Base-by-base conservation (phyloP, 2,113 vertebrate genomes). In the Talpa occidentalis region DNA sequence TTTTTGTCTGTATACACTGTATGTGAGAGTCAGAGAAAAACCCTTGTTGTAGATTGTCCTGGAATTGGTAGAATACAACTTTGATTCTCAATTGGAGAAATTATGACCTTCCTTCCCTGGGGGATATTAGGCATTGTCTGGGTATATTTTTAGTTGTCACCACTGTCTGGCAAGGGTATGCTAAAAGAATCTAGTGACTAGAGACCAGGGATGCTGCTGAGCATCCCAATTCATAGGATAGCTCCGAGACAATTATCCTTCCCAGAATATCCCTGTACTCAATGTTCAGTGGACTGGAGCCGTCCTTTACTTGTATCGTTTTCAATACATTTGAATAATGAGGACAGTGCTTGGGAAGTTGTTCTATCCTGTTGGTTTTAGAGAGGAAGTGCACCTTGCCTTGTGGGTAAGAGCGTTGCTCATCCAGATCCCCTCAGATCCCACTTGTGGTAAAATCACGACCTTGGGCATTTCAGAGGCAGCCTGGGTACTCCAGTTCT, bases 81-180 rank as follows among this genome's bases (percentile, higher is more conserved):
- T 3, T 32, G n/a, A 8, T 42, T 79, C 42, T 79, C 22, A 62
- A 1, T 35, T 19, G 22, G 49, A 40, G n/a, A 49, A 12, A 5
- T 1, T 1, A 4, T 67, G 6, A 5, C 2, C 0, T 4, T 17
- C 49, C 49, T 52, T 52, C 15, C 8, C 24, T 2, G 5, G 42
- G 42, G 21, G 10, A 17, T 11, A 19, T n/a, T 8, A 22, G 6
- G 56, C 42, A 49, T 3, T 40, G 3, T 54, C 8, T 52, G 60
- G 10, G n/a, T 35, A 77, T 17, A 6, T 3, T 84, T 52, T 42
- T 30, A 35, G 11, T 52, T 82, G 30, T 74, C 22, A 15, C 24
- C 6, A 0, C 47, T 82, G 12, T 54, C 10, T 52, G 54, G 10
- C 72, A 35, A 1, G 49, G 42, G 8, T 44, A 4, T n/a, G 30